phyloP scores from a whole-genome alignment of 2,888 invertebrate species.

The Anarsia innoxiella region DNA sequence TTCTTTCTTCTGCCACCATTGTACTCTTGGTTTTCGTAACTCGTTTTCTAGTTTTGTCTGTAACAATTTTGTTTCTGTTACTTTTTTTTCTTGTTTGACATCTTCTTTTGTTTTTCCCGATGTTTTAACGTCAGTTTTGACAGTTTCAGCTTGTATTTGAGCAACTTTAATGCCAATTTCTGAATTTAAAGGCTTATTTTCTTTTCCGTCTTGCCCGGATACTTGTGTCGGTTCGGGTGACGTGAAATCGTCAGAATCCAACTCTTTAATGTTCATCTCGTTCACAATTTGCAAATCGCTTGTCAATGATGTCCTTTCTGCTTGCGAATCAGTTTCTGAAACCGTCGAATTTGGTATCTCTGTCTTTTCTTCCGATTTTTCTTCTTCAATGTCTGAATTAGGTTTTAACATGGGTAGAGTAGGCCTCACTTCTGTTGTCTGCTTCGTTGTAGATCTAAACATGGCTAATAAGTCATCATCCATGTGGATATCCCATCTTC shows the following conservation, averaged over 20 bases:
- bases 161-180: no score
- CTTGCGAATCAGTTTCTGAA: conserved; percentile 4
- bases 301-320: not conserved
- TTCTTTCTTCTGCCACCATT: conserved; percentile 50
- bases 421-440: no score
- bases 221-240: conserved; percentile 20
- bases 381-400: no score
- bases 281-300: conserved; percentile 14
- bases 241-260: conserved; percentile 37
- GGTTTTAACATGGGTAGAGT: no score
- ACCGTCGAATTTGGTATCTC: no score
- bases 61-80: no score
- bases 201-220: not conserved
- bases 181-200: no score
- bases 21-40: conserved; percentile 40
- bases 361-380: no score
- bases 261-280: conserved; percentile 11
- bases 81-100: no score
- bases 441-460: conserved; percentile 15
- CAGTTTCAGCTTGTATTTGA: no score
- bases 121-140: not conserved
- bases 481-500: conserved; percentile 39
- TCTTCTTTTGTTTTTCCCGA: no score
- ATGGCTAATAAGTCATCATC: conserved; percentile 24
- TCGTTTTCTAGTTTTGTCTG: conserved; percentile 16